A percentile compares a stretch with the other conserved stretches of the same genome.
Conservation (phyloP, 2,888 invertebrate species). For the Eupithecia subfuscata region DNA sequence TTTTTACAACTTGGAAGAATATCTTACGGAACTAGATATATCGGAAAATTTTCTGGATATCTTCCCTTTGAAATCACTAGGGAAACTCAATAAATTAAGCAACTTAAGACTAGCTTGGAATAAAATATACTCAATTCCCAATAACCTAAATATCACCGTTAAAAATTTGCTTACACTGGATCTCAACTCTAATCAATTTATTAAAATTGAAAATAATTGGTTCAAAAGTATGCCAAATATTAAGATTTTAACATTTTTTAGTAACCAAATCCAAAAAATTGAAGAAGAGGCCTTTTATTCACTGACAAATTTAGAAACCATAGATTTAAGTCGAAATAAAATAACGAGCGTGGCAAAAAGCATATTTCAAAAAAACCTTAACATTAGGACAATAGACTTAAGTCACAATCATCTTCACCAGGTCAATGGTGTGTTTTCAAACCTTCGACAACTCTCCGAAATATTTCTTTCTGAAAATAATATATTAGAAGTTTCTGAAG, state of each 20-base stretch:
- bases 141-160: conserved; percentile 88
- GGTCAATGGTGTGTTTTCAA: conserved; percentile 92
- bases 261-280: conserved; percentile 91
- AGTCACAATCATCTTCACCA: conserved; percentile 95
- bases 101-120: conserved; percentile 92
- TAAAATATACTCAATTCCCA: conserved; percentile 90
- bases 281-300: conserved; percentile 91
- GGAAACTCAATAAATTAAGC: conserved; percentile 88
- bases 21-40: conserved; percentile 92
- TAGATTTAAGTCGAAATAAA: conserved; percentile 95
- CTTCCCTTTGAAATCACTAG: conserved; percentile 92
- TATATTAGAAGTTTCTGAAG: conserved; percentile 91
- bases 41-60: conserved; percentile 93
- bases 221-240: conserved; percentile 92
- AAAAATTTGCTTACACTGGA: conserved; percentile 90
- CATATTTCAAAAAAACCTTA: conserved; percentile 90
- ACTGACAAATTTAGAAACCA: conserved; percentile 89
- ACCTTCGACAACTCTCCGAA: conserved; percentile 91
- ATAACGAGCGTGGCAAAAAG: conserved; percentile 89
- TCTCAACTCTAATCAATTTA: conserved; percentile 93
- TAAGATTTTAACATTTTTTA: conserved; percentile 91
- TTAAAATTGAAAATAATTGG: conserved; percentile 89
- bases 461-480: conserved; percentile 95
- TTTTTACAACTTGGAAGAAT: conserved; percentile 90
- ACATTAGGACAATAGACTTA: conserved; percentile 92